These are phyloP conservation scores for Macquaria australasica DNA, from an alignment of 2,113 vertebrate genomes.

Conservation along the genomic window DNA sequence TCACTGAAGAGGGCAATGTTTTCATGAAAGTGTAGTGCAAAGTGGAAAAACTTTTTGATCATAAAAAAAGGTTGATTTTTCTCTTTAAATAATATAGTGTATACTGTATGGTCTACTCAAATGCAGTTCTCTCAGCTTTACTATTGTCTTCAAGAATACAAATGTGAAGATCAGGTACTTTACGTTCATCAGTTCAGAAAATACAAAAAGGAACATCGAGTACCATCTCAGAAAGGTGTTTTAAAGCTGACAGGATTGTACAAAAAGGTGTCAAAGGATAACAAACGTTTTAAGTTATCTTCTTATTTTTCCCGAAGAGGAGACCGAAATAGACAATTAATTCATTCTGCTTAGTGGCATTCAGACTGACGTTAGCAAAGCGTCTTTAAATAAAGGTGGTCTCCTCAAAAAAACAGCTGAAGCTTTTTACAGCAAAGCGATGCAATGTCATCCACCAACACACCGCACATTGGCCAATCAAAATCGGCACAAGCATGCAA, in stretches of 20 bases:
- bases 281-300: background rate
- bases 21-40: background rate
- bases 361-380: background rate
- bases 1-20: background rate
- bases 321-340: background rate
- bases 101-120: rapidly evolving
- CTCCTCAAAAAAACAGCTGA: background rate
- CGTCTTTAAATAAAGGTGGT: background rate
- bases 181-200: background rate
- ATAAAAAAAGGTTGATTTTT: no score
- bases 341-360: background rate
- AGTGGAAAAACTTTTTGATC: background rate
- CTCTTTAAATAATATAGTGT: no score
- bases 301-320: background rate
- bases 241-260: background rate
- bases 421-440: background rate
- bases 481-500: background rate
- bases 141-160: background rate
- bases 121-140: background rate
- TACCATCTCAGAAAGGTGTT: background rate
- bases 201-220: slow-evolving; percentile 6
- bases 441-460: background rate
- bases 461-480: background rate
- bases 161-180: background rate
- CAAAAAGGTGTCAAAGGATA: background rate